Percentiles rank a stretch among this genome's conserved stretches.
phyloP scores from a whole-genome alignment of 2,113 vertebrate genomes.

The Thymallus thymallus region DNA sequence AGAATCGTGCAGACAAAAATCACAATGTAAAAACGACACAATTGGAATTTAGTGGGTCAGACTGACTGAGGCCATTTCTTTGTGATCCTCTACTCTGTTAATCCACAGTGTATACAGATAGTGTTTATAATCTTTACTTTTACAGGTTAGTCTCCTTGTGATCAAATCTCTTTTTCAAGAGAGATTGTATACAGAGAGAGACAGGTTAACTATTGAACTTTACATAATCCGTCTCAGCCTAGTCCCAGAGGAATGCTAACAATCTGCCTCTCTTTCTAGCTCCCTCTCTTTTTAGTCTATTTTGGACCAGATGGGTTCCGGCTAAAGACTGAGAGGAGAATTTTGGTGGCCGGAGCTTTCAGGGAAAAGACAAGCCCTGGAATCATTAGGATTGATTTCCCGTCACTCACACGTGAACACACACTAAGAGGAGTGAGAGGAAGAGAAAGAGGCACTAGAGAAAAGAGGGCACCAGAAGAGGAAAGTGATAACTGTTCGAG shows the following conservation, averaged over 20 bases:
- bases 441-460: no score
- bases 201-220: background rate
- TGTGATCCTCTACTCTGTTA: background rate
- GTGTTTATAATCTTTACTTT: background rate
- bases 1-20: no score
- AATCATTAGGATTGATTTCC: constrained; percentile 26
- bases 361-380: background rate
- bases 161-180: no score
- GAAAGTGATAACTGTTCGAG: no score
- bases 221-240: constrained; percentile 9
- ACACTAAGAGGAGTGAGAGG: background rate
- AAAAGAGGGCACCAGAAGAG: no score
- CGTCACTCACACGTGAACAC: background rate
- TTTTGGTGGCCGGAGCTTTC: background rate
- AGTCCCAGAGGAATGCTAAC: background rate
- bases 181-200: background rate
- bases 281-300: background rate
- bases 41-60: background rate
- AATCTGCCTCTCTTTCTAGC: background rate
- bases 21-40: background rate
- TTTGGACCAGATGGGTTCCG: background rate
- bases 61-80: background rate
- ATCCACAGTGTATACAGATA: background rate
- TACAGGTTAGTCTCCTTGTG: background rate
- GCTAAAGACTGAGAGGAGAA: background rate